Percentiles rank a stretch among this genome's conserved stretches.
phyloP scores from a whole-genome alignment of 2,888 invertebrate species.

The Belgica antarctica region DNA sequence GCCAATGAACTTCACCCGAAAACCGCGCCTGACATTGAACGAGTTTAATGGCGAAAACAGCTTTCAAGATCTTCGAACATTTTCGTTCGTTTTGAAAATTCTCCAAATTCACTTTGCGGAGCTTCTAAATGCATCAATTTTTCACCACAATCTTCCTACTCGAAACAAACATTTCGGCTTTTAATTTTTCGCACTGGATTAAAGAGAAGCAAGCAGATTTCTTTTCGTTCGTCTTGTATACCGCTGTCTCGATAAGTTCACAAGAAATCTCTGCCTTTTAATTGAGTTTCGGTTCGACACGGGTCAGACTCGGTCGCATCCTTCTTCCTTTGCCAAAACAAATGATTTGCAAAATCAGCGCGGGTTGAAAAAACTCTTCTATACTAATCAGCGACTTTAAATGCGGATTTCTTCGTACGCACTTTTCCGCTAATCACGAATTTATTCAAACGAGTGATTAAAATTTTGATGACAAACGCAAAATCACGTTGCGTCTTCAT shows the following conservation, averaged over 20 bases:
- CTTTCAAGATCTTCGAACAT: neutral
- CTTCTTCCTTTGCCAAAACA: neutral
- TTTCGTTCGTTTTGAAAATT: neutral
- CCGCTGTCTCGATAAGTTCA: neutral
- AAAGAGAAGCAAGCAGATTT: too few relatives aligned
- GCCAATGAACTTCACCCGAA: slow-evolving; percentile 36
- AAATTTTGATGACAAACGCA: neutral
- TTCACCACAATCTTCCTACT: neutral
- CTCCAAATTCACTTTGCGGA: neutral
- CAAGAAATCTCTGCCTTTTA: slow-evolving; percentile 3
- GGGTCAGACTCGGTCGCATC: neutral
- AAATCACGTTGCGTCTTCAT: slow-evolving; percentile 10
- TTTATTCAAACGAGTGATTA: slow-evolving; percentile 1
- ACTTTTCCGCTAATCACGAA: neutral
- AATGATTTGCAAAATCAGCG: neutral
- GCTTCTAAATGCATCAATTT: neutral
- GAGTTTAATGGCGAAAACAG: neutral
- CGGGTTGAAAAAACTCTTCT: neutral
- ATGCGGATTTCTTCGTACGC: neutral
- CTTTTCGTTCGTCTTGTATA: neutral
- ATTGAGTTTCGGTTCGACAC: neutral
- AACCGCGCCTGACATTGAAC: neutral
- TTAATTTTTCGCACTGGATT: neutral
- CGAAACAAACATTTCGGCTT: neutral
- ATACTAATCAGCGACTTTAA: neutral